Evolutionary conservation across 2,797 vertebrate species (phyloP), one percentile per base, ranked within the genome.

Genomic region (Poliocrania exsul): DNA sequence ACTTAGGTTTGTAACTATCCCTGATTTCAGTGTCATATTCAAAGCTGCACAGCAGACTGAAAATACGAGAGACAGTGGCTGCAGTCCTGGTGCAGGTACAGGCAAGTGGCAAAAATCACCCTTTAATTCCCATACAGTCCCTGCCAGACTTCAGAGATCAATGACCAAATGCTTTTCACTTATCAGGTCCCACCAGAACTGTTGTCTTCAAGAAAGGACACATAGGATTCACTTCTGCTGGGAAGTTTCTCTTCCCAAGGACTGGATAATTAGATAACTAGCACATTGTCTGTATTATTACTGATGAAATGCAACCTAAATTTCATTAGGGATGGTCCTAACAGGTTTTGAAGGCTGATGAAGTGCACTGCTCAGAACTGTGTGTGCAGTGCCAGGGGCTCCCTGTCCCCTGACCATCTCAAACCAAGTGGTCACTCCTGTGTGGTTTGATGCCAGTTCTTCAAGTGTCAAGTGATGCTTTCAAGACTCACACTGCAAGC

Each of bases 381-480:
- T 25, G 84, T n/a, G 47, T 65, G 75, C 44, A 49, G 28, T 61
- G 91, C 88, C 31, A 71, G 51, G 67, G 77, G 79, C 74, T 81
- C 75, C 69, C 81, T 91, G 90, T 84, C 73, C 85, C 90, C 91
- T 93, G 91, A 72, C 85, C 62, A 75, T 7, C 91, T 90, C 85
- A 20, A 81, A 81, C 90, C 33, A 4, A n/a, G 58, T 75, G 94
- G 93, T 69, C 85, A 88, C 85, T 81, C 65, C 91, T 92, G 85
- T 10, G 72, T 86, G 91, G 85, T 96, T 95, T 92, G 91, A 95
- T 93, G 85, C 77, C 85, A 90, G 85, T 15, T 84, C 85, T 96
- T 95, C 90, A 86, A 84, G 88, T 23, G 37, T 40, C 0, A 2
- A 91, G 82, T 5, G 23, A 31, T 42, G 90, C 94, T 96, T 96